Evolutionary conservation across 2,888 invertebrate genomes (phyloP).

Genomic region (Diaphora mendica): DNA sequence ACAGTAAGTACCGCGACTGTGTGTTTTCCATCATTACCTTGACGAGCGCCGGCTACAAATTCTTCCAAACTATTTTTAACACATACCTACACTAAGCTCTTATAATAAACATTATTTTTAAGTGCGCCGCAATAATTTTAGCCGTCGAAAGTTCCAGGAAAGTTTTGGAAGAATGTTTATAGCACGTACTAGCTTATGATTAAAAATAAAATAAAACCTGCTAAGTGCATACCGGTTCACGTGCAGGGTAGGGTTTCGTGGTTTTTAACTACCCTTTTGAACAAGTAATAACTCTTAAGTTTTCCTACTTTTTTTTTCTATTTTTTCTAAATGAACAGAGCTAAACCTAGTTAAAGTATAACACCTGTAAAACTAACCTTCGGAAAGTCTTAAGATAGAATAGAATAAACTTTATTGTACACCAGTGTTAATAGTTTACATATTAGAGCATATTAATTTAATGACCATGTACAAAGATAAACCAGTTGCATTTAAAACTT

Average conservation of each 20-base stretch:
- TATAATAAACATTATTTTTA: conserved; percentile 48
- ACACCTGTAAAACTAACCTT: no score
- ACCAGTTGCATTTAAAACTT: no score
- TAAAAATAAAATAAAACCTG: background rate
- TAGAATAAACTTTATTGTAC: no score
- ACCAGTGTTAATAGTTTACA: no score
- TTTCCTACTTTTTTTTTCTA: no score
- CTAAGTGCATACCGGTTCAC: background rate
- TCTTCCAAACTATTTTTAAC: conserved; percentile 62
- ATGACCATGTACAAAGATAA: no score
- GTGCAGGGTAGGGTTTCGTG: background rate
- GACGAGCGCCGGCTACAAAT: conserved; percentile 53
- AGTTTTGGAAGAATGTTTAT: conserved; percentile 28
- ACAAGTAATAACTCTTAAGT: background rate
- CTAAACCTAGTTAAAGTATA: no score
- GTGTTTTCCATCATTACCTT: conserved; percentile 70
- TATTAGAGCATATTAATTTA: no score
- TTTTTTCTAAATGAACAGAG: no score
- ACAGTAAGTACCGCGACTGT: conserved; percentile 65
- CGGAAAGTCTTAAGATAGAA: no score
- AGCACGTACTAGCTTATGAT: conserved; percentile 3
- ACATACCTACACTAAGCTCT: conserved; percentile 17
- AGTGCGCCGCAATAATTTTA: conserved; percentile 26
- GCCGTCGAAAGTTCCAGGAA: conserved; percentile 15
- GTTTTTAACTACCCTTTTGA: background rate